A percentile compares a stretch with the other conserved stretches of the same genome.
Evolutionary conservation across 2,113 vertebrate species (phyloP).

Genomic region (Daubentonia madagascariensis): DNA sequence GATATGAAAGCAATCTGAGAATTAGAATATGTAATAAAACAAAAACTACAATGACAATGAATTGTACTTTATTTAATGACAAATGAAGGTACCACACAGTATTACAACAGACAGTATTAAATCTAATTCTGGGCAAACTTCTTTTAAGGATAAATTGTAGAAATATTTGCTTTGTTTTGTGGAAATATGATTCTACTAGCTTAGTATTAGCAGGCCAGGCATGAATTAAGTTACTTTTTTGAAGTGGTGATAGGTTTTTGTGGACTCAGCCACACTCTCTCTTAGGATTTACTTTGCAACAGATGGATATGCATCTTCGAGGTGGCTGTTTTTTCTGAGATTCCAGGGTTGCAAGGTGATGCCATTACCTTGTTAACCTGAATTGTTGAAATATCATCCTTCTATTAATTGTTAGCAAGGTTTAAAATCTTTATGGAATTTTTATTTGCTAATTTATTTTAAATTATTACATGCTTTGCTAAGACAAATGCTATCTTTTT

Average conservation of each 20-base stretch:
- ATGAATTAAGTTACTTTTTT: neutral
- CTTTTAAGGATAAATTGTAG: neutral
- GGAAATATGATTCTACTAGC: neutral
- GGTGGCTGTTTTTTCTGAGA: neutral
- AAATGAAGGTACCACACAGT: neutral
- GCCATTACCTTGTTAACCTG: neutral
- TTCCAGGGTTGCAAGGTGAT: neutral
- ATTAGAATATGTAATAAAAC: neutral
- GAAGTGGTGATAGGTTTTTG: neutral
- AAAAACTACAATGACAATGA: neutral
- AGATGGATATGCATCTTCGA: neutral
- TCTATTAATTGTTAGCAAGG: neutral
- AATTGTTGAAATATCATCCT: neutral
- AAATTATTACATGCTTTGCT: neutral
- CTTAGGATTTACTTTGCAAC: neutral
- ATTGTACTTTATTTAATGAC: neutral
- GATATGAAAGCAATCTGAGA: neutral
- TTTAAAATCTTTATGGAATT: neutral
- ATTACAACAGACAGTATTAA: neutral
- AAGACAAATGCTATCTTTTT: neutral
- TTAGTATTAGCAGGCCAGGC: neutral
- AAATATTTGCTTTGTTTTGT: neutral
- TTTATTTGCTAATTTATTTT: constrained; percentile 29
- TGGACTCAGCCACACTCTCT: neutral
- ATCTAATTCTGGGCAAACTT: neutral